Evolutionary conservation across 2,113 vertebrate species (phyloP).

Genomic region (Pipra filicauda): DNA sequence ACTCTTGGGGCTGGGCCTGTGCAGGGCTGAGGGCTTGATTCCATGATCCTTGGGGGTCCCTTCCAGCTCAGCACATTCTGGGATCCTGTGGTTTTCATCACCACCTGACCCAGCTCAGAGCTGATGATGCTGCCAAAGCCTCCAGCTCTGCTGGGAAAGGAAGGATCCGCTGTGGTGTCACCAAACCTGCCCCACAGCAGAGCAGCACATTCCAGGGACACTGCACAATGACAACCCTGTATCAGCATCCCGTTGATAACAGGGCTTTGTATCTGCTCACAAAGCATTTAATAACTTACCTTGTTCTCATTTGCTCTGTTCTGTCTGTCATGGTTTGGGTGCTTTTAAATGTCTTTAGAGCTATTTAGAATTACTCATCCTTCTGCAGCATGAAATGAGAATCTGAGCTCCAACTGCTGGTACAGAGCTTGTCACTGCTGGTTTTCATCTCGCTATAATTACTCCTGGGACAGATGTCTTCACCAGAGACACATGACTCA

Average conservation of each 20-base stretch:
- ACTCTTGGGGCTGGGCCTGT: neutral
- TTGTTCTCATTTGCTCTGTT: neutral
- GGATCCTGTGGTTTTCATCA: neutral
- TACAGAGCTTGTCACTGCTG: neutral
- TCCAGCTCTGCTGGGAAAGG: neutral
- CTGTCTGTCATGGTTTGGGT: neutral
- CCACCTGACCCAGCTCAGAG: neutral
- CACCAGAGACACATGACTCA: neutral
- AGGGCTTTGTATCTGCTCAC: constrained; percentile 26
- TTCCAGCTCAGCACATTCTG: neutral
- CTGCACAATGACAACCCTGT: neutral
- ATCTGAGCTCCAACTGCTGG: neutral
- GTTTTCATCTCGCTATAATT: neutral
- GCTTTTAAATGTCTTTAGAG: constrained; percentile 10
- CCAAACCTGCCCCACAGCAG: neutral
- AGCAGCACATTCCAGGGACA: neutral
- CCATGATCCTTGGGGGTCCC: neutral
- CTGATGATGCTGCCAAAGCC: neutral
- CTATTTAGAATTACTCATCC: constrained; percentile 11
- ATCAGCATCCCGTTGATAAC: neutral
- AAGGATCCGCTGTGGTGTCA: neutral
- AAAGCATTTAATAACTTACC: constrained; percentile 20
- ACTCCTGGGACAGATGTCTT: neutral
- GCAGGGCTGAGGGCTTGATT: neutral
- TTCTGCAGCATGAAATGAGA: constrained; percentile 22